These are phyloP conservation scores for Diacarnus erythraeanus DNA, from an alignment of 37 sponge, comb jelly and placozoan genomes.

Conservation along the genomic window DNA sequence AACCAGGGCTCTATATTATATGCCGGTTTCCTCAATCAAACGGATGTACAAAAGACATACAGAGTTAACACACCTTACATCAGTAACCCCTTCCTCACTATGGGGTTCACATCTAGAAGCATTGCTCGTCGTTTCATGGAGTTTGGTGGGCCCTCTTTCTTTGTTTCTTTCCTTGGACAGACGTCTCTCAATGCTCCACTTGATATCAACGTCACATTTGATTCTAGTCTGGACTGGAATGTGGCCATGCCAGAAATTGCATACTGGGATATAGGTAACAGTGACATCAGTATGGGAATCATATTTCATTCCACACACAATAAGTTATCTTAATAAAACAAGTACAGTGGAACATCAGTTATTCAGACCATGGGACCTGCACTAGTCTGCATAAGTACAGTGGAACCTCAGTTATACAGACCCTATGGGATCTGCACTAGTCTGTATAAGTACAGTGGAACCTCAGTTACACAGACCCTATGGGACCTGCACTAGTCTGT, in stretches of 20 bases:
- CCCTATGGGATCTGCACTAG: no score
- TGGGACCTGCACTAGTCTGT: no score
- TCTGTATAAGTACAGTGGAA: no score
- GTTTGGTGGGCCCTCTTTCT: slow-evolving; percentile 88
- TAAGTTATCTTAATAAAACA: no score
- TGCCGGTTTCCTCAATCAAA: slow-evolving; percentile 53
- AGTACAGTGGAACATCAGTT: no score
- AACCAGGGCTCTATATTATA: slow-evolving; percentile 11
- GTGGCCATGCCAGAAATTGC: slow-evolving; percentile 40
- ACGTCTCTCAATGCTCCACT: slow-evolving; percentile 49
- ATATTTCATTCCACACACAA: no score
- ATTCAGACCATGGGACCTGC: no score
- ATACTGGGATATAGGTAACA: slow-evolving; percentile 86
- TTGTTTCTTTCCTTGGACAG: slow-evolving; percentile 70
- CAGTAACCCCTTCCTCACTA: slow-evolving; percentile 73
- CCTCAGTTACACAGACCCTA: no score
- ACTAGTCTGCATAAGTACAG: no score
- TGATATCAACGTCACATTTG: slow-evolving; percentile 65
- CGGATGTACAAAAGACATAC: slow-evolving; percentile 41
- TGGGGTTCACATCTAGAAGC: slow-evolving; percentile 51
- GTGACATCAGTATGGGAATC: background rate
- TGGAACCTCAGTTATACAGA: no score
- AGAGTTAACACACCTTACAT: slow-evolving; percentile 57
- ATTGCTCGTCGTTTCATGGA: slow-evolving; percentile 75
- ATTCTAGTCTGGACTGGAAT: slow-evolving; percentile 48